Base-by-base conservation (phyloP, 64 coral and sea anemone genomes). In the Anthopleura sola region DNA sequence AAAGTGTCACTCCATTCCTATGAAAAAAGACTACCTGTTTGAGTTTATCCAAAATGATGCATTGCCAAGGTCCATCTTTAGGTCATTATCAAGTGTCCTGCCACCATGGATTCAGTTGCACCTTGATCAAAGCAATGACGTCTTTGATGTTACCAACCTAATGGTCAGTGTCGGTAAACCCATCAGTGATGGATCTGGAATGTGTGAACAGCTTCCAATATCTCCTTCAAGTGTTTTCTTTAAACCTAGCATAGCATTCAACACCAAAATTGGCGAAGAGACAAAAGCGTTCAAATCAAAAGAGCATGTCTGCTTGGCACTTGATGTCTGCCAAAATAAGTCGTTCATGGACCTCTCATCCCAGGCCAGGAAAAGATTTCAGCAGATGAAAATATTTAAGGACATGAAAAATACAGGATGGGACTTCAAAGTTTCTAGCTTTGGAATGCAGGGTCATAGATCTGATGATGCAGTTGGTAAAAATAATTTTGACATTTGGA, bases 11-110 rank as follows among this genome's bases (percentile, higher is more conserved):
- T 24, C 47, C 23, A 49, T 19, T 12, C 40, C 80, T n/a, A 60
- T 62, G 20, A 89, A 57, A 49, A 32, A 21, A 18, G 78, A 47
- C 19, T 26, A 82, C 60, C 20, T 89, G 23, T 82, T 39, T 34
- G 78, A 89, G 57, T 75, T 89, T 16, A 83, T 89, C 12, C 78
- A 83, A 29, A 55, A 48, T 47, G 87, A 89, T 54, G 87, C 81
- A 6, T 83, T 89, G 9, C 80, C 87, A 20, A 69, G 60, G 9
- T 75, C 78, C 36, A 78, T 83, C 32, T 17, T 89, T 11, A 34
- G 40, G 47, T 89, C 80, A 14, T 69, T 89, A 6, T 49, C 87
- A 32, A 47, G 60, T 11, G 21, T 24, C 13, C 5, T 89, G 48
- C 87, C 87, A 19, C 18, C 44, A 20, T 89, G 87, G 87, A 40